These are phyloP conservation scores for Strix occidentalis DNA, from an alignment of 2,797 vertebrate genomes.

Conservation along the genomic window DNA sequence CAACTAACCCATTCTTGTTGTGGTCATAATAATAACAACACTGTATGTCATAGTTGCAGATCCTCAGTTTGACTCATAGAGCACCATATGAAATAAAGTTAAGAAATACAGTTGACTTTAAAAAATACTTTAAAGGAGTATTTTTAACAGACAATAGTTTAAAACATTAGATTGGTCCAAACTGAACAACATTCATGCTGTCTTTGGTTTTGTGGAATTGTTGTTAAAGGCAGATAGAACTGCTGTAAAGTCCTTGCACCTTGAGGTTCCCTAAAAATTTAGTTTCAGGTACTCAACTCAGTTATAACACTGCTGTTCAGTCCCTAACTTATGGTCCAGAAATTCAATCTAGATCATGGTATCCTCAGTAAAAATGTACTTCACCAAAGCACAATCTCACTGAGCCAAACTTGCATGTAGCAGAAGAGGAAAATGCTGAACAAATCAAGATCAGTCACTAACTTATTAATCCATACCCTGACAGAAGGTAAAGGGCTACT, in stretches of 20 bases:
- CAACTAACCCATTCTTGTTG: constrained; percentile 49
- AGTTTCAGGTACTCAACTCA: neutral
- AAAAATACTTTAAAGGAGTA: neutral
- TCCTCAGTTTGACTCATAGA: neutral
- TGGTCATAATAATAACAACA: neutral
- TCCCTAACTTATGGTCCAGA: neutral
- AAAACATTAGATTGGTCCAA: neutral
- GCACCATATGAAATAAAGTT: neutral
- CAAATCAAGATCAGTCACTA: neutral
- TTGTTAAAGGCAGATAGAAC: neutral
- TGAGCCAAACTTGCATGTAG: neutral
- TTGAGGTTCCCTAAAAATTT: neutral
- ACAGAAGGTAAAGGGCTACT: neutral
- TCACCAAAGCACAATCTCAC: neutral
- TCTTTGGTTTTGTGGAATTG: neutral
- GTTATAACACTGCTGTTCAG: neutral
- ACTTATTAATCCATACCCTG: neutral
- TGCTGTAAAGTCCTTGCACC: neutral
- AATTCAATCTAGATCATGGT: neutral
- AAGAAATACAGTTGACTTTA: neutral
- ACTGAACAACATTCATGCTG: neutral
- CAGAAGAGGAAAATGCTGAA: neutral
- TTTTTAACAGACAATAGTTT: neutral
- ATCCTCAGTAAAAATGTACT: neutral
- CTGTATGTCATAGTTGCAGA: neutral